Evolutionary conservation across 2,797 vertebrate species (phyloP).

Genomic region (Sarcoramphus papa): DNA sequence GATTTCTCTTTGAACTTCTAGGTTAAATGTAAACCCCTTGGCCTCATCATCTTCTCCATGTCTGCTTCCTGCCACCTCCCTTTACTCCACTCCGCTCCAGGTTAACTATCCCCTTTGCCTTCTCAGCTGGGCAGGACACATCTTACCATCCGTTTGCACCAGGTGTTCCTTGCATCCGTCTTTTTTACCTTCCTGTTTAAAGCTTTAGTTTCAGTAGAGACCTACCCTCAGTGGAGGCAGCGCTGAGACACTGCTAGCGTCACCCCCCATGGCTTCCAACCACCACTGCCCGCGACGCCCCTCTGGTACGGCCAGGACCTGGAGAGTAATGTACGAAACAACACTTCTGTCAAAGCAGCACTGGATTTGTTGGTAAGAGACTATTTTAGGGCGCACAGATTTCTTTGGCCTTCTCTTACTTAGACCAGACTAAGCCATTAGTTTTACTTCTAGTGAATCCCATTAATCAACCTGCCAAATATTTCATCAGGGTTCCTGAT

Average conservation of each 20-base stretch:
- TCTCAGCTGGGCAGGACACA: not conserved
- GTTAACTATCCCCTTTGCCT: not conserved
- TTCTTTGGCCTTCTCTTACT: not conserved
- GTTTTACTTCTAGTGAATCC: not conserved
- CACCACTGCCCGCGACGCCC: rapidly evolving
- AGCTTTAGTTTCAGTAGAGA: not conserved
- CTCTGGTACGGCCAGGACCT: not conserved
- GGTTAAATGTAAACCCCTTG: not conserved
- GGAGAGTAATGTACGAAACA: not conserved
- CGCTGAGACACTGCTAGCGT: not conserved
- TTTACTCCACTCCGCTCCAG: not conserved
- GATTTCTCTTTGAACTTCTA: not conserved
- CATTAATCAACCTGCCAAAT: not conserved
- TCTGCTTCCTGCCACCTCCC: not conserved
- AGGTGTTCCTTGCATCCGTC: not conserved
- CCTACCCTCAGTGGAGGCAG: not conserved
- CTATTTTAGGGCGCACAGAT: not conserved
- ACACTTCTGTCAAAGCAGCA: not conserved
- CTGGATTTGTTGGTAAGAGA: not conserved
- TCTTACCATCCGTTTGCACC: not conserved
- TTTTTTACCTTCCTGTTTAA: not conserved
- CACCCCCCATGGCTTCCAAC: not conserved
- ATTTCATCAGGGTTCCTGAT: not conserved
- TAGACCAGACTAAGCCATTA: not conserved
- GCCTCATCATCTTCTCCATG: not conserved